phyloP scores from a whole-genome alignment of 2,797 vertebrate genomes.

The Macropus fuliginosus region DNA sequence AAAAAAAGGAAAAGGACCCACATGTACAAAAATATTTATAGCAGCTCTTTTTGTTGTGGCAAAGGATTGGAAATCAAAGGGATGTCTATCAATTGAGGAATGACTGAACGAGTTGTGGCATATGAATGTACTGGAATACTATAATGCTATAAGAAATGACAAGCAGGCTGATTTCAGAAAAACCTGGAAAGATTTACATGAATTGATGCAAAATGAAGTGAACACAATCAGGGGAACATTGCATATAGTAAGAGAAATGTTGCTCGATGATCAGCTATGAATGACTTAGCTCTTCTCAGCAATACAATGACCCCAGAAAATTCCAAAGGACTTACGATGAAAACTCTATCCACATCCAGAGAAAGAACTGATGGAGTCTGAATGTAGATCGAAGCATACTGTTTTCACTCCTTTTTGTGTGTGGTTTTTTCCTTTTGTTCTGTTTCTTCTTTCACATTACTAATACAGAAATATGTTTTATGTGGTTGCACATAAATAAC shows the following conservation, averaged over 20 bases:
- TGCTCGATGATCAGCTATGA: background rate
- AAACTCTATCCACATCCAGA: background rate
- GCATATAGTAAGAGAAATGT: background rate
- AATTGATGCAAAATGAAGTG: background rate
- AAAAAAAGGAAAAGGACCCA: background rate
- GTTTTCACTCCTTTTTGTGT: background rate
- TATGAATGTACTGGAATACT: background rate
- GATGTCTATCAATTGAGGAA: background rate
- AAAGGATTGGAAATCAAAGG: background rate
- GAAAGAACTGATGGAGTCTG: background rate
- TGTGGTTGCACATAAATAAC: no score
- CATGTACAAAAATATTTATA: background rate
- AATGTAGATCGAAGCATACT: background rate
- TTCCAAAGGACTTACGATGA: no score
- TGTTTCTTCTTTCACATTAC: background rate
- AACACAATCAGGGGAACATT: background rate
- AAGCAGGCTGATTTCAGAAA: background rate
- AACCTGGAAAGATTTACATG: background rate
- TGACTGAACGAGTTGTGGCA: background rate
- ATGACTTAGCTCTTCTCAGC: background rate
- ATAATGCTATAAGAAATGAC: background rate
- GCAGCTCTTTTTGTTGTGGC: background rate
- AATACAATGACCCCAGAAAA: background rate
- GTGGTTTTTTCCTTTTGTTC: background rate
- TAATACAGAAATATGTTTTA: no score